Conservation (phyloP, 2,888 invertebrate species). For the Thera obeliscata region DNA sequence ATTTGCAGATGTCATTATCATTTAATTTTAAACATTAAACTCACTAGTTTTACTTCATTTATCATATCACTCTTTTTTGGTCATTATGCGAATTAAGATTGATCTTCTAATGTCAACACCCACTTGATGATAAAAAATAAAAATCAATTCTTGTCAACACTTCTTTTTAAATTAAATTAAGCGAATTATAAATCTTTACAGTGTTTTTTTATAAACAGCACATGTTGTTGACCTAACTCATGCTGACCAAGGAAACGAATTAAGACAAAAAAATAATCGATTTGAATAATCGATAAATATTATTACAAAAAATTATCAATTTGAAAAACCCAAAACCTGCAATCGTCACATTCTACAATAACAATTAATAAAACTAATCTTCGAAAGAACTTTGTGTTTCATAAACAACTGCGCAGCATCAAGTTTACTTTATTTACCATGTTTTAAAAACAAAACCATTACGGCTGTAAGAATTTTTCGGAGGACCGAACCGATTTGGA, state of each 20-base stretch:
- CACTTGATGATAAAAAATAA: not conserved
- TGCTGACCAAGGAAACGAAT: too few species aligned
- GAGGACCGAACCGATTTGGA: constrained; percentile 20
- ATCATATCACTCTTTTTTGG: not conserved
- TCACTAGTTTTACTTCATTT: constrained; percentile 2
- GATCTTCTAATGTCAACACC: not conserved
- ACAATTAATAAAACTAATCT: not conserved
- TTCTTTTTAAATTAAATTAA: too few species aligned
- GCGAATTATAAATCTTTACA: too few species aligned
- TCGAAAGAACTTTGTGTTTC: not conserved
- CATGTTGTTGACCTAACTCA: too few species aligned
- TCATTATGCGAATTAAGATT: too few species aligned
- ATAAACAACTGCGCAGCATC: constrained; percentile 10
- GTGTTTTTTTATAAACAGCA: too few species aligned
- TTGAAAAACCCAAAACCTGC: not conserved
- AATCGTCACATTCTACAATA: not conserved
- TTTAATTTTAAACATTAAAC: constrained; percentile 16
- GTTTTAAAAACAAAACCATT: constrained; percentile 20
- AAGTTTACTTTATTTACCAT: constrained; percentile 5
- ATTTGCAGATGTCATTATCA: constrained; percentile 30
- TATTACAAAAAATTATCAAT: not conserved
- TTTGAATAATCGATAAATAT: not conserved
- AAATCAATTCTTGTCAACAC: too few species aligned
- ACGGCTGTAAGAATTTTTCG: constrained; percentile 14
- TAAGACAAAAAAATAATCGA: too few species aligned